These are phyloP conservation scores for Hydropsyche tenuis DNA, from an alignment of 1,140 invertebrate species.

Conservation along the genomic window DNA sequence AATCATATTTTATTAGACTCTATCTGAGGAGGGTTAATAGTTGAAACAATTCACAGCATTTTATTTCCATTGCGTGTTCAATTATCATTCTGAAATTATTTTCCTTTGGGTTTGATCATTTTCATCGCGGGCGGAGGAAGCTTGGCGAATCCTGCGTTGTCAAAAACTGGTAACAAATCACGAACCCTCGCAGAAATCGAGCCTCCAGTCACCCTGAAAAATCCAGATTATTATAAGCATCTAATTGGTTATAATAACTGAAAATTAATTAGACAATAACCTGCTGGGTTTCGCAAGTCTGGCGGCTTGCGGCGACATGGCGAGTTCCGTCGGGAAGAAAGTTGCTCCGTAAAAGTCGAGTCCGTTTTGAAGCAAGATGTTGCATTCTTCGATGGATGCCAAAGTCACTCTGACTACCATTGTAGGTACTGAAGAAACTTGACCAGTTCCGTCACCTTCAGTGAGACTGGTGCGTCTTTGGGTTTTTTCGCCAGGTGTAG, in stretches of 20 bases:
- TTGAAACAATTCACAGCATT: background rate
- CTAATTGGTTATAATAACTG: too few species aligned
- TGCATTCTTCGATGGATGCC: slow-evolving; percentile 80
- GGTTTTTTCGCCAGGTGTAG: slow-evolving; percentile 53
- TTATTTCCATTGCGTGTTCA: background rate
- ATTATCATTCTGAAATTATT: slow-evolving; percentile 37
- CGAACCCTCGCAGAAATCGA: slow-evolving; percentile 72
- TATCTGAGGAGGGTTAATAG: background rate
- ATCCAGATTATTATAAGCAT: slow-evolving; percentile 30
- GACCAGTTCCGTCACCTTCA: slow-evolving; percentile 61
- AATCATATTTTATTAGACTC: too few species aligned
- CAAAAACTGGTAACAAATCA: slow-evolving; percentile 80
- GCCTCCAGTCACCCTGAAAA: slow-evolving; percentile 63
- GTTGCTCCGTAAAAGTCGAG: slow-evolving; percentile 86
- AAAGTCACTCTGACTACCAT: slow-evolving; percentile 75
- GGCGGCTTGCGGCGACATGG: slow-evolving; percentile 65
- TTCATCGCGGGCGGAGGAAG: slow-evolving; percentile 79
- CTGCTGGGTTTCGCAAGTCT: slow-evolving; percentile 63
- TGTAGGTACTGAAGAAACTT: slow-evolving; percentile 65
- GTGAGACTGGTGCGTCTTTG: slow-evolving; percentile 59
- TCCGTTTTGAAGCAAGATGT: slow-evolving; percentile 79
- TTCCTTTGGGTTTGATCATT: slow-evolving; percentile 72
- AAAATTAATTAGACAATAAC: slow-evolving; percentile 48
- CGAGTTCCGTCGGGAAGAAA: slow-evolving; percentile 81
- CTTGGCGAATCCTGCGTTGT: slow-evolving; percentile 79